Evolutionary conservation across 2,113 vertebrate species (phyloP).

Genomic region (Phalacrocorax aristotelis): DNA sequence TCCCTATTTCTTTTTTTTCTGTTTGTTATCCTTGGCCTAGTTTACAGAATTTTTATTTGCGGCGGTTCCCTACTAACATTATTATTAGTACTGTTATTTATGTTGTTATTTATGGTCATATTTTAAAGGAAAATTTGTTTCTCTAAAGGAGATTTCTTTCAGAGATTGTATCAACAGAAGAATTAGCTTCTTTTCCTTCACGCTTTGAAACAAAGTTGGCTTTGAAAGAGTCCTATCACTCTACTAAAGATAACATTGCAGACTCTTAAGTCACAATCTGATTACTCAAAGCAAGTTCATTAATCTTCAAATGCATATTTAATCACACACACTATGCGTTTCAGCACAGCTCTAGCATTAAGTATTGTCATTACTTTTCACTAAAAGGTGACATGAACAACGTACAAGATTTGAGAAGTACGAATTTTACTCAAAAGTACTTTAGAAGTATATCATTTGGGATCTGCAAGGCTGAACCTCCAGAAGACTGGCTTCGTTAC

Average conservation of each 20-base stretch:
- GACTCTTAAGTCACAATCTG: neutral
- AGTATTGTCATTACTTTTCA: neutral
- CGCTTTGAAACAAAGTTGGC: neutral
- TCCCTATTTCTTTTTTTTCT: neutral
- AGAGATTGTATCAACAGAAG: neutral
- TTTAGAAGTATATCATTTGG: neutral
- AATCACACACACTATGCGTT: neutral
- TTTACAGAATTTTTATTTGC: neutral
- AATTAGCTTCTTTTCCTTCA: neutral
- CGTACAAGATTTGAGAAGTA: neutral
- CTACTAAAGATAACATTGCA: neutral
- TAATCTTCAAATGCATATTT: neutral
- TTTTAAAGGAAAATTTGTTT: neutral
- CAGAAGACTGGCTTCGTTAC: neutral
- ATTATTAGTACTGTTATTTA: neutral
- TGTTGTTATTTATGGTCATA: neutral
- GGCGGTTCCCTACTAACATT: neutral
- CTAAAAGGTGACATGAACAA: neutral
- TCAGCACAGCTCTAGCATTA: neutral
- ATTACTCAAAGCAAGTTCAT: constrained; percentile 10
- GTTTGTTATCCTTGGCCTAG: neutral
- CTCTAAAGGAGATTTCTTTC: neutral
- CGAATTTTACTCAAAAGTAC: neutral
- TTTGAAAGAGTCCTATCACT: constrained; percentile 3
- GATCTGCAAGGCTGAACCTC: neutral